Conservation (phyloP, 1,140 invertebrate genomes). For the Xylocopa sonorina region DNA sequence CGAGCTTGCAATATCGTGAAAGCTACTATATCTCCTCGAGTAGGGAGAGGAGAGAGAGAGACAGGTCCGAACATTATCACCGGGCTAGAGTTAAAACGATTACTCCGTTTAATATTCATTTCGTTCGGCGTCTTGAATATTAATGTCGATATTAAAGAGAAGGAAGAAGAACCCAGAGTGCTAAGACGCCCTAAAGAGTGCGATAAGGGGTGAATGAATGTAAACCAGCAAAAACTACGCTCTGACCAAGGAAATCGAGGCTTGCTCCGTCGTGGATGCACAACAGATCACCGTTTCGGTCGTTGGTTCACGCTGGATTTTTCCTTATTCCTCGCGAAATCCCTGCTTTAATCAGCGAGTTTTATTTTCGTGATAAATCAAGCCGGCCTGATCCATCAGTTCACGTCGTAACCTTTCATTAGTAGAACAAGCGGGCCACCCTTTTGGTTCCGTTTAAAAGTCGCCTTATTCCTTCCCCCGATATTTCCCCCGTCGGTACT, state of each 20-base stretch:
- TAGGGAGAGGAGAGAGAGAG: too few relatives aligned
- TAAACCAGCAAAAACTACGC: conserved; percentile 11
- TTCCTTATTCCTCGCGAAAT: not conserved
- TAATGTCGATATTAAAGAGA: conserved; percentile 65
- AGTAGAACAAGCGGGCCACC: conserved; percentile 49
- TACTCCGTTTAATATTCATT: conserved; percentile 79
- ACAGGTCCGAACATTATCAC: conserved; percentile 54
- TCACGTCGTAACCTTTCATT: conserved; percentile 58
- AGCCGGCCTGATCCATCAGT: conserved; percentile 30
- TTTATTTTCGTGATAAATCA: conserved; percentile 48
- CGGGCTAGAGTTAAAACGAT: conserved; percentile 76
- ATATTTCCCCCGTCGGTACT: conserved; percentile 50
- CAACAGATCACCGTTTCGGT: conserved; percentile 13
- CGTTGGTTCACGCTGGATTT: not conserved
- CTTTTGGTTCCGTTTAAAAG: conserved; percentile 53
- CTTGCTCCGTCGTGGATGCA: not conserved
- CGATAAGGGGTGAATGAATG: conserved; percentile 25
- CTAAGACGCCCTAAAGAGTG: not conserved
- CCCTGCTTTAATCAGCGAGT: conserved; percentile 22
- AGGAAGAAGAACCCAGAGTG: conserved; percentile 15
- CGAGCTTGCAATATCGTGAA: not conserved
- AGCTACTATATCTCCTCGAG: conserved; percentile 11
- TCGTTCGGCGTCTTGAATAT: conserved; percentile 76
- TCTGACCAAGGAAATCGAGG: not conserved
- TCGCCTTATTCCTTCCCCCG: conserved; percentile 49